These are phyloP conservation scores for Macrotrachela quadricornifera DNA, from an alignment of 1,140 invertebrate species.

Conservation along the genomic window DNA sequence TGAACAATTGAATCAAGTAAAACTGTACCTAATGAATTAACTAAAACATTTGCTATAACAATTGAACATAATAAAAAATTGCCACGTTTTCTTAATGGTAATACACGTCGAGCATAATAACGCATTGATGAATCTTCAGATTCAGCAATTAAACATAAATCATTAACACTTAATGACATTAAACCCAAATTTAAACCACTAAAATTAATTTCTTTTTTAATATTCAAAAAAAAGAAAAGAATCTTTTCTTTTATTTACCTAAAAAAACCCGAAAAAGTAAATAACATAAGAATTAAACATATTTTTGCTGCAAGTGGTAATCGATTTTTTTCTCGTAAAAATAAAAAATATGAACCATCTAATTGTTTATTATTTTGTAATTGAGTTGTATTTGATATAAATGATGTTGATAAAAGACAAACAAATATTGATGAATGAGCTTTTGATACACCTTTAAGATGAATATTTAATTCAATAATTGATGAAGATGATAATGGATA, in stretches of 20 bases:
- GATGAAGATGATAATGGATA: too few relatives aligned
- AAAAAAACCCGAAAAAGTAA: not conserved
- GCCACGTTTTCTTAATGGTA: constrained; percentile 21
- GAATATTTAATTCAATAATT: too few relatives aligned
- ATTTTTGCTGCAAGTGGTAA: too few relatives aligned
- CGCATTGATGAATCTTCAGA: constrained; percentile 36
- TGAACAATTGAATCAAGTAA: constrained; percentile 23
- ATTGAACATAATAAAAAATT: constrained; percentile 15
- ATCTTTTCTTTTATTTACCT: too few relatives aligned
- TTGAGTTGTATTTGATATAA: too few relatives aligned
- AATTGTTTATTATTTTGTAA: too few relatives aligned
- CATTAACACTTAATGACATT: constrained; percentile 80
- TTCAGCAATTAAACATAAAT: constrained; percentile 71
- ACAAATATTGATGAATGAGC: too few relatives aligned
- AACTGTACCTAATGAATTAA: constrained; percentile 16
- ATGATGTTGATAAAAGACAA: too few relatives aligned
- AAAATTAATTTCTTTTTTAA: constrained; percentile 11
- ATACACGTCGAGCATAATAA: constrained; percentile 28
- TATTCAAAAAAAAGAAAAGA: too few relatives aligned
- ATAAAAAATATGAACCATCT: too few relatives aligned
- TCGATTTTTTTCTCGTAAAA: too few relatives aligned
- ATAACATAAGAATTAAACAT: not conserved
- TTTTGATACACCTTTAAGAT: too few relatives aligned
- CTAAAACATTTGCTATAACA: constrained; percentile 15
- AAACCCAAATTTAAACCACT: constrained; percentile 75